phyloP scores from a whole-genome alignment of 2,113 vertebrate species.

The Raja brachyura region DNA sequence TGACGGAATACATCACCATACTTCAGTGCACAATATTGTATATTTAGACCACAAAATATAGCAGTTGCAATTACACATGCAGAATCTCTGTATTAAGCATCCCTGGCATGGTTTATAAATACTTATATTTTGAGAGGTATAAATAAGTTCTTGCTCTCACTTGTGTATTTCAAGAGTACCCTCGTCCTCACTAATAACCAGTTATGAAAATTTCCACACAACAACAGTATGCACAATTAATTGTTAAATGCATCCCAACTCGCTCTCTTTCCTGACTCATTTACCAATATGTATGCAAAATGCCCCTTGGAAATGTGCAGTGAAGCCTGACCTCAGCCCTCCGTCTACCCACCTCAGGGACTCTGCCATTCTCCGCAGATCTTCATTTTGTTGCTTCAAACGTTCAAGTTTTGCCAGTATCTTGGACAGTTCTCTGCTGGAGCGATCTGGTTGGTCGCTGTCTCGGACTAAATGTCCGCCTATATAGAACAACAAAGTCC shows the following conservation, averaged over 20 bases:
- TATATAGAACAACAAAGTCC: slow-evolving; percentile 93
- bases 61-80: background rate
- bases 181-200: background rate
- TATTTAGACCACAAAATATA: background rate
- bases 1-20: background rate
- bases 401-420: slow-evolving; percentile 95
- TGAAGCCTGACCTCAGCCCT: background rate
- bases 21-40: background rate
- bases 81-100: background rate
- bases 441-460: slow-evolving; percentile 88
- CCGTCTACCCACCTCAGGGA: slow-evolving; percentile 77
- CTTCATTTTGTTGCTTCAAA: slow-evolving; percentile 97
- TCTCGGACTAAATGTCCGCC: slow-evolving; percentile 93
- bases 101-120: background rate
- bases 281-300: background rate
- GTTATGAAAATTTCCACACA: background rate
- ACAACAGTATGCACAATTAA: background rate
- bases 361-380: slow-evolving; percentile 92
- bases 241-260: background rate
- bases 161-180: background rate
- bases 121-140: background rate
- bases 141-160: too few relatives aligned
- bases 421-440: slow-evolving; percentile 92
- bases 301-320: background rate
- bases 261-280: too few relatives aligned